Base-by-base conservation (phyloP, 1,140 invertebrate species). In the Drosophila azteca region DNA sequence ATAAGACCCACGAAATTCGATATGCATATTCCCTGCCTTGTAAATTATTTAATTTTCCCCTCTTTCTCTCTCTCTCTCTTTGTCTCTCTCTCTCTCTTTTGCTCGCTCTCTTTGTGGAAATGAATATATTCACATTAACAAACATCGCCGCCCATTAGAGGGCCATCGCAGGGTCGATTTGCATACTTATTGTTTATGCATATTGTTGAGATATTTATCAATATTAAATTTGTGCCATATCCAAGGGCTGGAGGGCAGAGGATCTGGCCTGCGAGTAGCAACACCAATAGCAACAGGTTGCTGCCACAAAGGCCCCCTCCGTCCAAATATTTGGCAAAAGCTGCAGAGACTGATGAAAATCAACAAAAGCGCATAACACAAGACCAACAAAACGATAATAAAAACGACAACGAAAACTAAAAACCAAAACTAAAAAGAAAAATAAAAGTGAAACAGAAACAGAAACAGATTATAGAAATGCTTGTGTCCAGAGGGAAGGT, bases 11-110 rank as follows among this genome's bases (percentile, higher is more conserved):
- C 66, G 22, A 17, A 50, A 69, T 69, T 69, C 17, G 67, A 69
- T 69, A 69, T 69, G 67, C 67, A 69, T 69, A 69, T 69, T 70
- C 44, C 52, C 45, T 69, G 52, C 44, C 67, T 70, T 39, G 67
- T 70, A 69, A 69, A 69, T 69, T 69, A 69, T 69, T 69, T 70
- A 58, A 70, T 69, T 70, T 69, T 45, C 66, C 51, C 66, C 49
- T 57, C 66, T 35, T 35, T 39, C 35, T 13, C 35, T 11, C 35
- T 11, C 11, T 39, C 8, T 20, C 31, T n/a, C 44, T 17, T n/a
- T n/a, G n/a, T 11, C 35, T 11, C 11, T 39, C 8, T 20, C 31
- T n/a, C 44, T 17, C 17, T 52, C 49, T 58, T 45, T 22, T 35
- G 9, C 31, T 11, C 9, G 2, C 31, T 35, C 0, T 39, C 8